Conservation (phyloP, 1,140 invertebrate genomes). For the Melipona quadrifasciata region DNA sequence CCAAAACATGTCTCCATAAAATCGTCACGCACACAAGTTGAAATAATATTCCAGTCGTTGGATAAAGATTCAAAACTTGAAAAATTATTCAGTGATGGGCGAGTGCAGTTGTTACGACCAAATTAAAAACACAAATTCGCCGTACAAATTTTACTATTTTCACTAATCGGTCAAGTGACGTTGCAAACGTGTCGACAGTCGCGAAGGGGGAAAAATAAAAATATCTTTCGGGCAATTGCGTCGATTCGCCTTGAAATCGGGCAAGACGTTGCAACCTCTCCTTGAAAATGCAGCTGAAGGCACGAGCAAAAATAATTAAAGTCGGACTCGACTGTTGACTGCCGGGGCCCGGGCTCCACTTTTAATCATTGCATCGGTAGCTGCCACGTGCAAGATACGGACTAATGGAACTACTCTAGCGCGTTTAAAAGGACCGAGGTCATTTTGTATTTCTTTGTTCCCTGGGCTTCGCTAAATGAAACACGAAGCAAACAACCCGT, state of each 20-base stretch:
- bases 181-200: not conserved
- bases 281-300: constrained; percentile 10
- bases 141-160: not conserved
- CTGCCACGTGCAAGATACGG: not conserved
- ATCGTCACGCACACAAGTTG: no score
- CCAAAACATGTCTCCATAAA: no score
- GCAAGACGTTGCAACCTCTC: not conserved
- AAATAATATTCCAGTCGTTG: no score
- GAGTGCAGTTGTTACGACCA: no score
- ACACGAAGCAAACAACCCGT: not conserved
- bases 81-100: no score
- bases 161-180: constrained; percentile 5
- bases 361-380: constrained; percentile 12
- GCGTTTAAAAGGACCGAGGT: not conserved
- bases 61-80: no score
- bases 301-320: constrained; percentile 32
- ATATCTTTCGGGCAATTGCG: not conserved
- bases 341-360: not conserved
- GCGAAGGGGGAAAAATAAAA: not conserved
- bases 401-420: not conserved
- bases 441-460: not conserved
- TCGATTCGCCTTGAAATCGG: not conserved
- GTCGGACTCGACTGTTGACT: constrained; percentile 4
- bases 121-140: no score
- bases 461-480: not conserved